phyloP scores from a whole-genome alignment of 2,797 vertebrate species.

The Margarornis squamiger region DNA sequence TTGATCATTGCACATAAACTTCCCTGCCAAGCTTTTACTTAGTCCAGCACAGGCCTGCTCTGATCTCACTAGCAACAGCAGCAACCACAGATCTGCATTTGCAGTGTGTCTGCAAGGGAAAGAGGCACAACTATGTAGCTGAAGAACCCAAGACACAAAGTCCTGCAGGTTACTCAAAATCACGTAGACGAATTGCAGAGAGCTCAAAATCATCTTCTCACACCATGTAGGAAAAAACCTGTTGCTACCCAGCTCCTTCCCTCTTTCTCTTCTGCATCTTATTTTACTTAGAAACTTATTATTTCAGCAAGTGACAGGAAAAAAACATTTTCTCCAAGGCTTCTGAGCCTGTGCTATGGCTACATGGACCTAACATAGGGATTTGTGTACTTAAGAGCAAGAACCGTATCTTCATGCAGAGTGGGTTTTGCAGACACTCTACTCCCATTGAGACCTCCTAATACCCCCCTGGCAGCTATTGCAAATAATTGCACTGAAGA shows the following conservation, averaged over 20 bases:
- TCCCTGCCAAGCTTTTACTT: neutral
- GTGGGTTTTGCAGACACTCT: constrained; percentile 12
- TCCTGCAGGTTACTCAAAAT: neutral
- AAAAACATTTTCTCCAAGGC: neutral
- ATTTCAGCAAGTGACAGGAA: neutral
- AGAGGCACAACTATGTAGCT: neutral
- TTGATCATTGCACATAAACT: neutral
- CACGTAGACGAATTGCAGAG: neutral
- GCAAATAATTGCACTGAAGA: neutral
- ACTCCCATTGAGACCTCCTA: neutral
- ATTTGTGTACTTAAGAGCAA: neutral
- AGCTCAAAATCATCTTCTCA: neutral
- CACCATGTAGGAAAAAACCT: neutral
- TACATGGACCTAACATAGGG: neutral
- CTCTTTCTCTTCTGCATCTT: neutral
- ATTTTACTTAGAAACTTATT: neutral
- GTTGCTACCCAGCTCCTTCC: neutral
- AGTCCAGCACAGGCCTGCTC: neutral
- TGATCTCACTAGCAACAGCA: neutral
- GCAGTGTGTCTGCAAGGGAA: neutral
- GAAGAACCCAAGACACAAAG: neutral
- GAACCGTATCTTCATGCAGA: neutral
- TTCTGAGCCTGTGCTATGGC: neutral
- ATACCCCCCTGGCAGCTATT: neutral
- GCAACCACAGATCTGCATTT: neutral